phyloP scores from a whole-genome alignment of 2,113 vertebrate species.

The Laticauda laticaudata region DNA sequence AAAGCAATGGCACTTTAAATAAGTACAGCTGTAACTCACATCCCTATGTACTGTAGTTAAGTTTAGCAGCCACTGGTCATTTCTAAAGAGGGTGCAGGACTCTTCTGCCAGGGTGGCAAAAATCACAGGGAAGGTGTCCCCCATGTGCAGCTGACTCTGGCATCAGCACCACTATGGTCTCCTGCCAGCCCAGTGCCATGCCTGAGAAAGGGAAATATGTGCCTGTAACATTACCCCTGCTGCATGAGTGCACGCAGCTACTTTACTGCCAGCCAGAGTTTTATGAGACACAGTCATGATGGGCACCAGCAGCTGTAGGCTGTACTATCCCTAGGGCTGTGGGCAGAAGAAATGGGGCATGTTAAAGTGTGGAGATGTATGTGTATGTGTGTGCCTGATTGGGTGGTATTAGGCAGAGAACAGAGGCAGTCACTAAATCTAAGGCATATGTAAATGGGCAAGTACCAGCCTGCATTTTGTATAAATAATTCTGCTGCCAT shows the following conservation, averaged over 20 bases:
- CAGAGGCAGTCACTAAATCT: not conserved
- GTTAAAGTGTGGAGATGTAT: not conserved
- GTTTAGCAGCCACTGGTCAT: not conserved
- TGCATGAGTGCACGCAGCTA: not conserved
- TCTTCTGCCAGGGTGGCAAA: not conserved
- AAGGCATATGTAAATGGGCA: not conserved
- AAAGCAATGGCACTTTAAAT: not conserved
- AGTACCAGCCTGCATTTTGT: not conserved
- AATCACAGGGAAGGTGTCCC: not conserved
- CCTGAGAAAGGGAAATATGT: constrained; percentile 9
- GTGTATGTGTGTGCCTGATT: not conserved
- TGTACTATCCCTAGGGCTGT: not conserved
- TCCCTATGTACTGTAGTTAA: not conserved
- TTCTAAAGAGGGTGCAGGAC: not conserved
- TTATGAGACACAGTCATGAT: not conserved
- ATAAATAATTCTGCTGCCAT: not conserved
- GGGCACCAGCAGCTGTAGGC: constrained; percentile 15
- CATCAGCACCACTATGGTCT: not conserved
- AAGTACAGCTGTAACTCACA: not conserved
- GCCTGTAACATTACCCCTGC: not conserved
- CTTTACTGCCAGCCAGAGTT: not conserved
- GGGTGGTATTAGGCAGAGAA: not conserved
- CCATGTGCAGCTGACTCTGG: not conserved
- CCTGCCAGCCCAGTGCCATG: not conserved
- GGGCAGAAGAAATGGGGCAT: not conserved